Conservation (phyloP, 2,888 invertebrate species). For the Stenoptilia bipunctidactyla region DNA sequence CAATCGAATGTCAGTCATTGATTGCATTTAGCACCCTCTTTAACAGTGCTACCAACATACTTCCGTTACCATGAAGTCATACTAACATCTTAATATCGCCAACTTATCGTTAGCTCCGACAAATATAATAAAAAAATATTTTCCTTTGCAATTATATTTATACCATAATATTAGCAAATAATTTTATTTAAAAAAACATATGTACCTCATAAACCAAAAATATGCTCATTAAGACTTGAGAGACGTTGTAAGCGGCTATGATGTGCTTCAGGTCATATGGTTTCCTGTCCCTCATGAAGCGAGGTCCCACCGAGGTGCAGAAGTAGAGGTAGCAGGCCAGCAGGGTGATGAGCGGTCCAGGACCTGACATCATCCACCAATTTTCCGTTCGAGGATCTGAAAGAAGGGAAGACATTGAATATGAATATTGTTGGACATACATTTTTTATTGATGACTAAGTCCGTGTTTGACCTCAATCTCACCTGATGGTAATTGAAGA, state of each 20-base stretch:
- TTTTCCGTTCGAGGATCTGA: conserved; percentile 81
- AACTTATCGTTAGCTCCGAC: too few relatives aligned
- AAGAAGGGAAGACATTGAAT: conserved; percentile 24
- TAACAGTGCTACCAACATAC: too few relatives aligned
- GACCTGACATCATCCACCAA: conserved; percentile 85
- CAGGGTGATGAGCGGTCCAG: conserved; percentile 76
- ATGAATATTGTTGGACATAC: background rate
- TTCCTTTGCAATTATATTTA: too few relatives aligned
- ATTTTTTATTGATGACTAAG: too few relatives aligned
- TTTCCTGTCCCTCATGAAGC: conserved; percentile 80
- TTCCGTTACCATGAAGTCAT: too few relatives aligned
- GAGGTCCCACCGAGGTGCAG: conserved; percentile 81
- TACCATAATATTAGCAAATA: too few relatives aligned
- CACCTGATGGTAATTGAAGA: too few relatives aligned
- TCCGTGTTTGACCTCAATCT: too few relatives aligned
- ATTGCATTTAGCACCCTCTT: too few relatives aligned
- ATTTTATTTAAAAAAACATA: conserved; percentile 2
- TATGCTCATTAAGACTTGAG: conserved; percentile 87
- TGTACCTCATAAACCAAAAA: conserved; percentile 74
- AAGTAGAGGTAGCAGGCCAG: conserved; percentile 78
- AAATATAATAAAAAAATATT: too few relatives aligned
- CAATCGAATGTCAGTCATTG: too few relatives aligned
- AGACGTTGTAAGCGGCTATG: conserved; percentile 86
- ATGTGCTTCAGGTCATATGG: conserved; percentile 80
- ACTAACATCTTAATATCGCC: too few relatives aligned